These are phyloP conservation scores for Tragelaphus buxtoni DNA, from an alignment of 2,113 vertebrate genomes.

Conservation along the genomic window DNA sequence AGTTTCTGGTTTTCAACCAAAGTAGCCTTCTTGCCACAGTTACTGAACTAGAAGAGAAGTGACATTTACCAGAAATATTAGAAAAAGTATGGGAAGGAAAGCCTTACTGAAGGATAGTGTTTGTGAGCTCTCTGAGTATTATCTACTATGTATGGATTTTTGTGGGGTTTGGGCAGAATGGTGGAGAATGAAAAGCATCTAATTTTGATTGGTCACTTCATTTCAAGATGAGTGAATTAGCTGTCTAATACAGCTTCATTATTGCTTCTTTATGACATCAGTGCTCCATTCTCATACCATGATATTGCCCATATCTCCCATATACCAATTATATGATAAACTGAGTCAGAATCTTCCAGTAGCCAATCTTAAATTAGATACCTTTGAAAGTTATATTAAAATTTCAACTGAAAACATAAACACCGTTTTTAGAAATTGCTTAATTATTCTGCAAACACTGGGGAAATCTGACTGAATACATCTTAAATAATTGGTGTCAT, in stretches of 20 bases:
- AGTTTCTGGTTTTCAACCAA: not conserved
- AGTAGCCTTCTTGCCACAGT: not conserved
- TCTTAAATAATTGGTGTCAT: constrained; percentile 43
- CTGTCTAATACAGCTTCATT: not conserved
- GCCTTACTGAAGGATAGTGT: rapidly evolving
- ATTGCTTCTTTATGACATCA: not conserved
- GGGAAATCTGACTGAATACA: constrained; percentile 43
- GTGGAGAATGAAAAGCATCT: not conserved
- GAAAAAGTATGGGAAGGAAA: not conserved
- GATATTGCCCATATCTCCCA: not conserved
- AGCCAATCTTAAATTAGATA: not conserved
- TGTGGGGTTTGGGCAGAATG: not conserved
- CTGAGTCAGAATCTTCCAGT: not conserved
- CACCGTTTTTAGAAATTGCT: constrained; percentile 23
- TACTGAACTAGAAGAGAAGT: not conserved
- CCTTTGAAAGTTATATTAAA: constrained; percentile 39
- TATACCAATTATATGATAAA: not conserved
- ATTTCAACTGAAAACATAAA: constrained; percentile 29
- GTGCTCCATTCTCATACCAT: not conserved
- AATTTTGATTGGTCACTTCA: not conserved
- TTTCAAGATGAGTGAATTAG: not conserved
- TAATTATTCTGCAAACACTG: constrained; percentile 31
- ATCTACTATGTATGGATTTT: not conserved
- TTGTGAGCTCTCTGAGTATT: not conserved
- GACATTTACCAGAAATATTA: not conserved